A percentile compares a stretch with the other conserved stretches of the same genome.
Conservation (phyloP, 2,888 invertebrate species). For the Dryobotodes eremita region DNA sequence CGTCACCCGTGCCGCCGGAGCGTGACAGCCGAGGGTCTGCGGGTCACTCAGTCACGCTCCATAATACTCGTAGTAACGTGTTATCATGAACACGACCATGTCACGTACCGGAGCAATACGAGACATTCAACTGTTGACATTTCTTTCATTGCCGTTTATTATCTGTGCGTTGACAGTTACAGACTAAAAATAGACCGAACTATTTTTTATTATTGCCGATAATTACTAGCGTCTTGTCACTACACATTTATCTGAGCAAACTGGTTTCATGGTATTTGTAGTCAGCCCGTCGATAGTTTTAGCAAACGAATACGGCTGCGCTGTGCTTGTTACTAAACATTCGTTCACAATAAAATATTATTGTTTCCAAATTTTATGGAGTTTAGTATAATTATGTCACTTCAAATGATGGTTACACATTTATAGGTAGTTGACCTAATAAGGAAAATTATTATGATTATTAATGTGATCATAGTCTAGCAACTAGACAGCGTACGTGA, state of each 20-base stretch:
- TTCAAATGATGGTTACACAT: neutral
- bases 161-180: conserved; percentile 20
- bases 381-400: too few species aligned
- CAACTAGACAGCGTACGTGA: conserved; percentile 17
- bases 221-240: neutral
- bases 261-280: neutral
- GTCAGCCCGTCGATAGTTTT: neutral
- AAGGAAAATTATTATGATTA: conserved; percentile 2
- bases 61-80: conserved; percentile 27
- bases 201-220: neutral
- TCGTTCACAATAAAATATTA: neutral
- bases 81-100: conserved; percentile 39
- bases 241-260: neutral
- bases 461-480: conserved; percentile 4
- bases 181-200: conserved; percentile 31
- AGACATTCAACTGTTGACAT: conserved; percentile 24
- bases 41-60: conserved; percentile 48
- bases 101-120: conserved; percentile 39
- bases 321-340: neutral
- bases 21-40: conserved; percentile 38
- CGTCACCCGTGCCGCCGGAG: conserved; percentile 40
- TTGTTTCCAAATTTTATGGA: neutral
- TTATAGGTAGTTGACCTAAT: neutral
- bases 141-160: conserved; percentile 1
- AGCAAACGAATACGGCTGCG: neutral